Base-by-base conservation (phyloP, 1,140 invertebrate species). In the Tribolium madens region DNA sequence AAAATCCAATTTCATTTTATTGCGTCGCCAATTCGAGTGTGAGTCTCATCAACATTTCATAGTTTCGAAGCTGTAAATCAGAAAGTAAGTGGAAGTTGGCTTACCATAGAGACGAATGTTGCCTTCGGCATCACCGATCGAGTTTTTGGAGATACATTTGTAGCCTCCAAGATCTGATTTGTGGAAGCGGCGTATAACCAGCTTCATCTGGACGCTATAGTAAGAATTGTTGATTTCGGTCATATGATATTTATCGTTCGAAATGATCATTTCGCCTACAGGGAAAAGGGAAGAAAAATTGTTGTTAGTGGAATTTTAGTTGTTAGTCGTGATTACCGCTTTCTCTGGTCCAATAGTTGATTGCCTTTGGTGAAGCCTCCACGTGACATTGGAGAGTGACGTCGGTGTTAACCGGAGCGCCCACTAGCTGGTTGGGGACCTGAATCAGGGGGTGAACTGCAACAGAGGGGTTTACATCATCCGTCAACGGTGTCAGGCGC, bases 121-220 rank as follows among this genome's bases (percentile, higher is more conserved):
- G 50, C 94, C 94, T 83, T 95, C 94, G 10, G 95, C 95, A 77
- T 93, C 94, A 1, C 96, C 96, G 74, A 97, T 93, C 31, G 93
- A 94, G 87, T 97, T 98, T 85, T 96, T 95, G 12, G 95, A 96
- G 77, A 96, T 95, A 87, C 96, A 98, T 83, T 94, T 96, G 88
- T 97, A 98, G 7, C 93, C 92, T 1, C 95, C 95, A 81, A 95
- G 92, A 87, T 98, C 96, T 33, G 89, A 89, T 57, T 90, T 88
- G 70, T 94, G 91, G 33, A 97, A 89, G 73, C 92, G 90, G 48
- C 89, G 88, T 33, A 97, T 93, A 13, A 92, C 89, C 15, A 98
- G 87, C 50, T 91, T 88, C 93, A 95, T 94, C 83, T 93, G 91
- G 1, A 94, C 91, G 79, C 93, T 92, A 86, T 95, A 95, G 81